Conservation (phyloP, 2,888 invertebrate species). For the Pocota personata region DNA sequence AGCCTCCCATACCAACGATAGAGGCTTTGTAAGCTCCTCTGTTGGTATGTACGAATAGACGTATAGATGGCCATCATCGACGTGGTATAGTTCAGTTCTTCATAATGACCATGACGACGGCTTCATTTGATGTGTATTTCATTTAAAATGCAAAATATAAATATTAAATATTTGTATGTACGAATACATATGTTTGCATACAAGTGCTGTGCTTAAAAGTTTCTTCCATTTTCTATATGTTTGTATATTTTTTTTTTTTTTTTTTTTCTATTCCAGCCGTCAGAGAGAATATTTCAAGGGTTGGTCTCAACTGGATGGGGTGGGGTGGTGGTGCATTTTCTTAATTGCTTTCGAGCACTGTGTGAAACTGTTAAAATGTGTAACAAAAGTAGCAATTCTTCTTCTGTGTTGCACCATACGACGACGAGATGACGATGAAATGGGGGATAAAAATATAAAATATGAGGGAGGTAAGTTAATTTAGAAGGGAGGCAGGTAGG, state of each 20-base stretch:
- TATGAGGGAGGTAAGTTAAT: conserved; percentile 61
- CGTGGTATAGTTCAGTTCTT: no score
- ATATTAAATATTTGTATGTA: conserved; percentile 62
- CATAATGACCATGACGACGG: conserved; percentile 17
- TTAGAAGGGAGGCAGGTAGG: conserved; percentile 14
- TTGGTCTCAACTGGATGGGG: conserved; percentile 26
- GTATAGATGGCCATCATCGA: neutral
- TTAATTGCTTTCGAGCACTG: conserved; percentile 73
- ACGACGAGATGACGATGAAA: conserved; percentile 54
- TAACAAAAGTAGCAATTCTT: conserved; percentile 72
- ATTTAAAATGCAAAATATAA: conserved; percentile 65
- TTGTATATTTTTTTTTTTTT: conserved; percentile 28
- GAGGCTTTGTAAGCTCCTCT: conserved; percentile 27
- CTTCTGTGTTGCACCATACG: conserved; percentile 50
- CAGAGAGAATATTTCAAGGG: conserved; percentile 51
- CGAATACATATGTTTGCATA: neutral
- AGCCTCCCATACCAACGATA: neutral
- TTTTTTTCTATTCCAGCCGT: conserved; percentile 15
- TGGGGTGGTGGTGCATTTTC: conserved; percentile 64
- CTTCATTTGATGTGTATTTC: conserved; percentile 68
- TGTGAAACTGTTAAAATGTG: conserved; percentile 73
- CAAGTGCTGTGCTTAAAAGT: conserved; percentile 57
- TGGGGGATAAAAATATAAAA: conserved; percentile 58
- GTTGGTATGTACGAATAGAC: conserved; percentile 5
- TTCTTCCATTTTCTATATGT: conserved; percentile 52